Conservation (phyloP, 1,140 invertebrate genomes). For the Himalopsyche phryganea region DNA sequence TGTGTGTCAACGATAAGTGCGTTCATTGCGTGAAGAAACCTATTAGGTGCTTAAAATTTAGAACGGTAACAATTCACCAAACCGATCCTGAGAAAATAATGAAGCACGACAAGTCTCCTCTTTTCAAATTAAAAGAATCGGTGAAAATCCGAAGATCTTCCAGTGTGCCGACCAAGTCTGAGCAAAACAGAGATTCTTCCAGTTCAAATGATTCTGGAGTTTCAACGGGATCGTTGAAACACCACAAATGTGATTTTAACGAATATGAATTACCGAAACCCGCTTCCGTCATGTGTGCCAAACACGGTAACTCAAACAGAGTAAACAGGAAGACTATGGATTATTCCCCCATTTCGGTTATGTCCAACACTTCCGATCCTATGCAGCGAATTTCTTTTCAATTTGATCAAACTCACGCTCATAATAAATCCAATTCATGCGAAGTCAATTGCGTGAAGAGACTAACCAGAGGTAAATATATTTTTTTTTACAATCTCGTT, state of each 20-base stretch:
- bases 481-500: constrained; percentile 40
- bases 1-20: constrained; percentile 41
- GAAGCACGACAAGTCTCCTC: constrained; percentile 41
- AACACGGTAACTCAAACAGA: constrained; percentile 46
- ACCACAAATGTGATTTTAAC: constrained; percentile 59
- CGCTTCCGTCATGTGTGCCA: constrained; percentile 50
- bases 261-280: constrained; percentile 61
- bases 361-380: constrained; percentile 70
- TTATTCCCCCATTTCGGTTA: constrained; percentile 61
- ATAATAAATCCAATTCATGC: constrained; percentile 66
- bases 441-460: constrained; percentile 55
- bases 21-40: constrained; percentile 6
- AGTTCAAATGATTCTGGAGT: constrained; percentile 75
- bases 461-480: constrained; percentile 33
- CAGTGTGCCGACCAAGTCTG: constrained; percentile 66
- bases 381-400: constrained; percentile 69
- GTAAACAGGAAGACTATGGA: constrained; percentile 42
- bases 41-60: not conserved
- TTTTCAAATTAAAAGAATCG: constrained; percentile 50
- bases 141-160: constrained; percentile 73
- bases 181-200: constrained; percentile 67
- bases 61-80: not conserved
- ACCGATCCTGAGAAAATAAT: constrained; percentile 35
- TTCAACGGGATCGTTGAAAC: constrained; percentile 60
- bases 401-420: constrained; percentile 62